Evolutionary conservation across 2,888 invertebrate genomes (phyloP).

Genomic region (Agrilus cyanescens): DNA sequence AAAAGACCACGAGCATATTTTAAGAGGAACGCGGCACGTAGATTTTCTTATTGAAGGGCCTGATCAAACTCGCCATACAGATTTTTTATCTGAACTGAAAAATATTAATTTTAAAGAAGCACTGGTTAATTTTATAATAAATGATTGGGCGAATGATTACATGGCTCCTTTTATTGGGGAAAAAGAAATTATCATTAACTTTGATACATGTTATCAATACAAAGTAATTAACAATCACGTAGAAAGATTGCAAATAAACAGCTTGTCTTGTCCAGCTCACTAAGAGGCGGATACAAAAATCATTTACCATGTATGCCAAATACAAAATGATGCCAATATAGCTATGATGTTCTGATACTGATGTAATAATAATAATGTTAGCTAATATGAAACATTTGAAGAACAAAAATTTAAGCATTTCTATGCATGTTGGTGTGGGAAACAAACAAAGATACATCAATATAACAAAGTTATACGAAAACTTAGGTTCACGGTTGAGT

Average conservation of each 20-base stretch:
- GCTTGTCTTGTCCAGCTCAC: background rate
- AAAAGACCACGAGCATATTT: conserved; percentile 15
- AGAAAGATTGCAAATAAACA: background rate
- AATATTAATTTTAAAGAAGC: conserved; percentile 16
- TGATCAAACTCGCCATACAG: conserved; percentile 11
- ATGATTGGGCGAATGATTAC: conserved; percentile 12
- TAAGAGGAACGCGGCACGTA: conserved; percentile 7
- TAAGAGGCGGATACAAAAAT: conserved; percentile 6
- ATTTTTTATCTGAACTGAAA: conserved; percentile 15
- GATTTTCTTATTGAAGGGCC: conserved; percentile 11
- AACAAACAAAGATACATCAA: conserved; percentile 11
- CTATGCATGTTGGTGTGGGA: conserved; percentile 15
- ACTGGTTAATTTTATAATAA: conserved; percentile 12
- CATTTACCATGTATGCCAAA: conserved; percentile 4
- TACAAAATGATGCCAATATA: conserved; percentile 9
- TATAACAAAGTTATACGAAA: background rate
- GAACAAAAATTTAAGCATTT: conserved; percentile 7
- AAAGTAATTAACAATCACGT: conserved; percentile 4
- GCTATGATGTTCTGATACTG: conserved; percentile 17
- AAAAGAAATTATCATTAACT: conserved; percentile 14
- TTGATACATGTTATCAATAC: conserved; percentile 3
- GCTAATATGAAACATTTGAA: conserved; percentile 14
- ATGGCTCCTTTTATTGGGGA: conserved; percentile 11
- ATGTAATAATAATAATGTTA: conserved; percentile 17
- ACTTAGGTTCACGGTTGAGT: too few species aligned